Evolutionary conservation across 1,140 invertebrate species (phyloP), one percentile per base, ranked within the genome.

Genomic region (Mercenaria mercenaria): DNA sequence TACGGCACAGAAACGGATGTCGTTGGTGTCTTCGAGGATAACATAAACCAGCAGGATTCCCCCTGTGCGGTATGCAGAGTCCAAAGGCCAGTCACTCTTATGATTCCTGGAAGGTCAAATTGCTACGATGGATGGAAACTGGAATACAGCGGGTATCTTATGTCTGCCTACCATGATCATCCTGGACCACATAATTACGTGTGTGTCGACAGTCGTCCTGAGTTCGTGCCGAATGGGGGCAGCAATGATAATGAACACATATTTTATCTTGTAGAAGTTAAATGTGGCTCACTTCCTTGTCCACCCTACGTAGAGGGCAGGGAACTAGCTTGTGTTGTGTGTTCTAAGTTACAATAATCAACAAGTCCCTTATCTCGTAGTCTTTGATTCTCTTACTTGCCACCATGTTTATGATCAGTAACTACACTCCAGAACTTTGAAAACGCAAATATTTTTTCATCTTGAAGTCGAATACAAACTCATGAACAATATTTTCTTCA

Each of bases 271-370:
- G 86, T 90, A 1, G 82, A 89, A 29, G 43, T 56, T 10, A 29
- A 2, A 3, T 93, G 92, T 74, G 91, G 92, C 34, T 67, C 76
- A 8, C 82, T 94, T 1, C 89, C 88, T 1, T 93, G 93, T 82
- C 92, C 91, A 0, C 86, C 86, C 0, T 93, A 92, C 47, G 77
- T 89, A 1, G 32, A 89, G 11, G 86, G 88, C 0, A 41, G 88
- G 23, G 91, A 92, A 50, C 39, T 93, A 4, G 80, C 91, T 0
- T 94, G 93, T 74, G 91, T 88, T 32, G 92, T 94, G 0, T 94
- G 93, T 61, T 77, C 91, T 0, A 91, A 92, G 37, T 91, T n/a
- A n/a, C n/a, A n/a, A n/a, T n/a, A n/a, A n/a, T n/a, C n/a, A n/a
- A n/a, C n/a, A n/a, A 67, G n/a, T n/a, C n/a, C n/a, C n/a, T n/a